Conservation (phyloP, 2,113 vertebrate species). For the Budorcas taxicolor region DNA sequence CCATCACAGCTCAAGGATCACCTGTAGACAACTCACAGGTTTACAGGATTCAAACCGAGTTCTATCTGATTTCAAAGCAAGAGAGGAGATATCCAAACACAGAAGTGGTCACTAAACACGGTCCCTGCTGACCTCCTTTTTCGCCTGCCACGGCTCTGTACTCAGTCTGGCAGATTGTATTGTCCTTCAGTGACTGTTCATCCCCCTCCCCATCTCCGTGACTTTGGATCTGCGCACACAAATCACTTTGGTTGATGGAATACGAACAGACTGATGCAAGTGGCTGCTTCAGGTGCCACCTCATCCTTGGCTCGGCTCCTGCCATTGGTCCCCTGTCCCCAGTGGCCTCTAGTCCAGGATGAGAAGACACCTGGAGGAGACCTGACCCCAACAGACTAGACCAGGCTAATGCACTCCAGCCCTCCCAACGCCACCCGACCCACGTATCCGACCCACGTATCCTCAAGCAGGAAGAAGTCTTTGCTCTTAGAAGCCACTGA, state of each 20-base stretch:
- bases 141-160: fast-evolving
- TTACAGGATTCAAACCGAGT: neutral
- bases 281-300: neutral
- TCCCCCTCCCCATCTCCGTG: neutral
- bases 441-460: neutral
- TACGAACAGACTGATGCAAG: neutral
- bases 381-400: neutral
- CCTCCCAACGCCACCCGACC: fast-evolving
- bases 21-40: neutral
- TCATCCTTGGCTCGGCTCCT: neutral
- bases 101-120: neutral
- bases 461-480: neutral
- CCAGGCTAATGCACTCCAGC: neutral
- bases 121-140: neutral
- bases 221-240: fast-evolving
- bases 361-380: neutral
- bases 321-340: neutral
- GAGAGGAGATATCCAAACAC: neutral
- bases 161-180: neutral
- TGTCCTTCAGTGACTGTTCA: neutral
- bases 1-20: neutral
- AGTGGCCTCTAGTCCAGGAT: neutral
- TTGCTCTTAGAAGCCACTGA: neutral
- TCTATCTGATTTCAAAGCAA: neutral
- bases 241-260: no score